Conservation (phyloP, 2,888 invertebrate genomes). For the Meandrusa payeni region DNA sequence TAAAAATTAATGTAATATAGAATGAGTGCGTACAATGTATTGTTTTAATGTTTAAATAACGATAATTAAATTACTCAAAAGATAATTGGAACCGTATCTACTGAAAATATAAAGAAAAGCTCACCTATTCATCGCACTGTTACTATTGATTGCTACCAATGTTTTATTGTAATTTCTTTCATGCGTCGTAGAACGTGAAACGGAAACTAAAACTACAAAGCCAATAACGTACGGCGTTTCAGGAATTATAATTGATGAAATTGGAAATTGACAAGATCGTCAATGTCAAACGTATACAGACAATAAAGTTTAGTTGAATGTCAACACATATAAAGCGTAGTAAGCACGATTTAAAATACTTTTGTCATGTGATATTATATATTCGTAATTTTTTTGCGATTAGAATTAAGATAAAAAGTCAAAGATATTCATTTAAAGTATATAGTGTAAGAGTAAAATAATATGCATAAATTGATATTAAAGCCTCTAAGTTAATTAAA, state of each 20-base stretch:
- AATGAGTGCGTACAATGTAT: too few species aligned
- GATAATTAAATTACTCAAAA: slow-evolving; percentile 7
- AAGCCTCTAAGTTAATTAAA: too few species aligned
- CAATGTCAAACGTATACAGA: slow-evolving; percentile 8
- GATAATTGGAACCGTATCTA: slow-evolving; percentile 11
- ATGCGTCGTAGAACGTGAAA: slow-evolving; percentile 1
- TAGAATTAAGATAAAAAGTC: too few species aligned
- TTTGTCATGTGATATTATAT: too few species aligned
- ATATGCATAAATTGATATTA: too few species aligned
- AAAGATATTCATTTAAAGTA: too few species aligned
- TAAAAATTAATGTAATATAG: too few species aligned
- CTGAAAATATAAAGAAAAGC: slow-evolving; percentile 15
- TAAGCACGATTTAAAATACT: too few species aligned
- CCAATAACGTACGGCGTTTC: slow-evolving; percentile 14
- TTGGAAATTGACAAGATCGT: slow-evolving; percentile 14
- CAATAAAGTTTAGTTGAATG: too few species aligned
- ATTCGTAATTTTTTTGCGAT: too few species aligned
- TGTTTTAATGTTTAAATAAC: not conserved
- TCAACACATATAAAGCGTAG: too few species aligned
- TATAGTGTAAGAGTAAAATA: too few species aligned
- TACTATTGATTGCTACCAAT: slow-evolving; percentile 2
- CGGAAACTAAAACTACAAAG: slow-evolving; percentile 11
- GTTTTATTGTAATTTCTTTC: slow-evolving; percentile 4
- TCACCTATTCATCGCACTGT: slow-evolving; percentile 21
- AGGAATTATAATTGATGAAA: slow-evolving; percentile 19